phyloP scores from a whole-genome alignment of 2,797 vertebrate genomes.

The Prionace glauca region DNA sequence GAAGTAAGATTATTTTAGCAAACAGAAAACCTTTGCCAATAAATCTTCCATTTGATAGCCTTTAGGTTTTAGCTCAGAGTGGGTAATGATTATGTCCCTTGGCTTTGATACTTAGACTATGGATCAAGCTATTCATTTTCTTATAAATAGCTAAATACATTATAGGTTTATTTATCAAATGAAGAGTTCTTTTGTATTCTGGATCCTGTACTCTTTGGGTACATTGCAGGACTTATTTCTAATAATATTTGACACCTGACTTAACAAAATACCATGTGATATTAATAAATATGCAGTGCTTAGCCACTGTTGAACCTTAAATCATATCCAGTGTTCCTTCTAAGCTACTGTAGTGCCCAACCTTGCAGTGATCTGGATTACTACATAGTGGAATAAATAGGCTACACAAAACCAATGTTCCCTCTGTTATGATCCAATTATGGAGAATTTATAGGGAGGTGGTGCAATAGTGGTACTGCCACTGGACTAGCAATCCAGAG shows the following conservation, averaged over 20 bases:
- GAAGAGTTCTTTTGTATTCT: not conserved
- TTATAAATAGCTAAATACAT: not conserved
- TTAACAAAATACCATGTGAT: not conserved
- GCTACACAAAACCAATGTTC: too few relatives aligned
- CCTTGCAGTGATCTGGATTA: too few relatives aligned
- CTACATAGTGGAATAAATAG: too few relatives aligned
- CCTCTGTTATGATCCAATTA: too few relatives aligned
- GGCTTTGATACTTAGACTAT: not conserved
- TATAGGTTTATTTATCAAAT: not conserved
- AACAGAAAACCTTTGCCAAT: not conserved
- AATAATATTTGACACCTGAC: not conserved
- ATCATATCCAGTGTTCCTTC: not conserved
- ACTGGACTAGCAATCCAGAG: too few relatives aligned
- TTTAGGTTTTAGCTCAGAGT: not conserved
- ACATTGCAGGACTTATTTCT: not conserved
- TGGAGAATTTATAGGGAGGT: too few relatives aligned
- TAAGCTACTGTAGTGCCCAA: too few relatives aligned
- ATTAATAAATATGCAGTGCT: not conserved
- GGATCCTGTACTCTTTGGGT: not conserved
- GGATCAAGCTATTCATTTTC: not conserved
- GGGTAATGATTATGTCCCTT: not conserved
- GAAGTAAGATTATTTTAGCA: not conserved
- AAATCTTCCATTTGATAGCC: not conserved
- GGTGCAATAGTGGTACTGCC: too few relatives aligned
- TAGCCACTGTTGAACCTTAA: not conserved